Conservation (phyloP, 1,140 invertebrate genomes). For the Bombus breviceps region DNA sequence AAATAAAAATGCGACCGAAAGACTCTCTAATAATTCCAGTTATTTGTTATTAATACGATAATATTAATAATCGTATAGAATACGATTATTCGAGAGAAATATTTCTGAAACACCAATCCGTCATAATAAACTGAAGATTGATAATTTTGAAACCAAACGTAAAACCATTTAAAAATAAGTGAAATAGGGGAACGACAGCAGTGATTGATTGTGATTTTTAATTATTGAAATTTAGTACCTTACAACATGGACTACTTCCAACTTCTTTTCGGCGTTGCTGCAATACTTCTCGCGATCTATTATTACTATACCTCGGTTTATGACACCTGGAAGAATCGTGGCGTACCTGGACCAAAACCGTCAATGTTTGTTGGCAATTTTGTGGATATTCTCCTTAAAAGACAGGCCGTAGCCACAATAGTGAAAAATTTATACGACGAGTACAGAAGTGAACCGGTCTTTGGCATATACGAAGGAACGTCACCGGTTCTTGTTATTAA, state of each 20-base stretch:
- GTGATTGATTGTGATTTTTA: background rate
- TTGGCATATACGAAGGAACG: constrained; percentile 79
- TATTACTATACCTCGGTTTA: constrained; percentile 57
- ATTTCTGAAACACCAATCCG: too few species aligned
- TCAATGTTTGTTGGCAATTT: constrained; percentile 72
- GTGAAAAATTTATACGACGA: constrained; percentile 60
- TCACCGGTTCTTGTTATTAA: constrained; percentile 74
- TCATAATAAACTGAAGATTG: too few species aligned
- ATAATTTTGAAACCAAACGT: too few species aligned
- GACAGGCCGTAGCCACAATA: constrained; percentile 29
- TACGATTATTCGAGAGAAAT: too few species aligned
- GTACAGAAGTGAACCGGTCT: constrained; percentile 71
- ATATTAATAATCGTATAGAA: too few species aligned
- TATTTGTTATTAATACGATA: too few species aligned
- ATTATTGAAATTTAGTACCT: too few species aligned
- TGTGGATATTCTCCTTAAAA: constrained; percentile 47
- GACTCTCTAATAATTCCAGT: too few species aligned
- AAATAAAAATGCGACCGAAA: too few species aligned
- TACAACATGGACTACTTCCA: constrained; percentile 24
- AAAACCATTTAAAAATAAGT: background rate
- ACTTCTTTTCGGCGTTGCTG: constrained; percentile 42
- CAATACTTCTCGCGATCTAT: constrained; percentile 53
- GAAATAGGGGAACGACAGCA: background rate
- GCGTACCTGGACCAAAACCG: constrained; percentile 69
- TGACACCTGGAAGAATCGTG: constrained; percentile 73